Evolutionary conservation across 2,888 invertebrate species (phyloP), one percentile per base, ranked within the genome.

Genomic region (Leptothorax acervorum): DNA sequence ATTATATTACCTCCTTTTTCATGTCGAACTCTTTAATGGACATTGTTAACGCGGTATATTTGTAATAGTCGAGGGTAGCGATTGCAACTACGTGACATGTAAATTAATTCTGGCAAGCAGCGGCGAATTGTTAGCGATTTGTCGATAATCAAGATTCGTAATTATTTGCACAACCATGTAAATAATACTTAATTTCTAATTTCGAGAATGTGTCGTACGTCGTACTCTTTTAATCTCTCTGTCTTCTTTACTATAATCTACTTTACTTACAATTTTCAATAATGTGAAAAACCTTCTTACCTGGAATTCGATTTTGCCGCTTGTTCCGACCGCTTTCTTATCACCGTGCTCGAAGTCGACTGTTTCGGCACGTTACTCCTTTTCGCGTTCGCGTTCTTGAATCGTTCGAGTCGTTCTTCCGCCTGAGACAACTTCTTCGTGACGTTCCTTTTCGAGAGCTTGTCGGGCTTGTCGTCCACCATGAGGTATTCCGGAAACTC

Each of bases 351-450:
- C 15, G 81, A 51, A 31, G 45, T 85, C 9, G 83, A 63, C 23
- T 82, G 88, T 76, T 85, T 90, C 84, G 82, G 18, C 42, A 73
- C 62, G 39, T 86, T 90, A 82, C 85, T 89, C 68, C 91, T 93
- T 82, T 90, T 94, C 63, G 90, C 87, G 83, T 89, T 93, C 31
- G 91, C 88, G 88, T 90, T 93, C 87, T 93, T 92, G 83, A 92
- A 92, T 42, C 92, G 90, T 85, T 93, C 91, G 87, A 92, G 86
- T 85, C 92, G 88, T 79, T 90, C 88, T 89, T 94, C 93, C 92
- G 94, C 91, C 92, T 95, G 85, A 91, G 95, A 91, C 31, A 95
- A 88, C 88, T 95, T 94, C 53, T 95, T 95, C 9, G 95, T 95
- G 4, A 95, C 93, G 88, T 95, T 95, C 86, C 89, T 89, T 84